Evolutionary conservation across 2,888 invertebrate species (phyloP), one percentile per base, ranked within the genome.

Genomic region (Choristoneura rosaceana): DNA sequence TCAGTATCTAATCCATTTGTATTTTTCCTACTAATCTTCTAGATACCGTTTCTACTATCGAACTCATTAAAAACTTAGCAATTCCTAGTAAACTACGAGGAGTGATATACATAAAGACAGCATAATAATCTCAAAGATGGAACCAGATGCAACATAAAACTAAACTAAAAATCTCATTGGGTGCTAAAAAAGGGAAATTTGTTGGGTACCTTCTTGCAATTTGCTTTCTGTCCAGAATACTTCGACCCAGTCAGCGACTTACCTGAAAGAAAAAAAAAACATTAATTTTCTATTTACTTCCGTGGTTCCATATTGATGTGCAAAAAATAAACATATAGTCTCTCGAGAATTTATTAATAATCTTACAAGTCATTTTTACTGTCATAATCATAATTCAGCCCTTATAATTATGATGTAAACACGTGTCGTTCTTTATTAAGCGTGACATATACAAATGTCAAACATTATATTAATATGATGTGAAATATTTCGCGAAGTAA

Each of bases 191-290:
- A 41, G 7, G 25, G 25, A 25, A 25, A 25, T 25, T 25, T 0
- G 0, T 25, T 25, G 25, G 25, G 10, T 58, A 58, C 58, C 58
- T 33, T 58, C 33, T 12, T 14, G 7, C 10, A 61, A 12, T 14
- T 4, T n/a, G n/a, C n/a, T n/a, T 0, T n/a, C 14, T 47, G 43
- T 43, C 9, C 47, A 5, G 12, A 43, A 10, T 1, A 38, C 38
- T 15, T 15, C 3, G 38, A 17, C 25, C 15, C 33, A 50, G 38
- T 9, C 52, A 15, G 17, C 62, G 45, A 68, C 71, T 71, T 71
- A 71, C 71, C 71, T 71, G 71, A 47, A 67, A 71, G n/a, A 47
- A 38, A 59, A 63, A 25, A 41, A 58, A 45, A 14, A 1, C 62
- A 67, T 67, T 33, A 58, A 8, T 34, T 45, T 15, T 17, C 43